Conservation (phyloP, 2,113 vertebrate genomes). For the Chunga burmeisteri region DNA sequence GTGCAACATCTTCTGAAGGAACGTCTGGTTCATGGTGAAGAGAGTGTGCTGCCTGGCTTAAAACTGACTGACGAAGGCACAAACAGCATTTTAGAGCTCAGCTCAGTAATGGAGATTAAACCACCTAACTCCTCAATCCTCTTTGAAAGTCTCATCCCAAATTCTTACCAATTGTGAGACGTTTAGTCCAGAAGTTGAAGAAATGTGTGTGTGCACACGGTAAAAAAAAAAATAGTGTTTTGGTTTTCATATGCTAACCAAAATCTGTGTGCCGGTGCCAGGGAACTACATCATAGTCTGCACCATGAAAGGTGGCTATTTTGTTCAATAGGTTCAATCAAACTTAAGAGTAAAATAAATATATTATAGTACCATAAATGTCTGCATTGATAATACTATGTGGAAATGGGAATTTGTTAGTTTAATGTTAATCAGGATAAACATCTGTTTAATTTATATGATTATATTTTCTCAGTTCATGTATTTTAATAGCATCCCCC, state of each 20-base stretch:
- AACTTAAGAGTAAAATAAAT: conserved; percentile 19
- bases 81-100: not conserved
- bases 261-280: conserved; percentile 16
- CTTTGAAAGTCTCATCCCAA: not conserved
- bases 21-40: not conserved
- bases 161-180: not conserved
- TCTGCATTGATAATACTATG: not conserved
- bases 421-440: conserved; percentile 21
- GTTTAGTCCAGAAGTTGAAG: not conserved
- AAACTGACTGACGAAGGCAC: not conserved
- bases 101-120: not conserved
- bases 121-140: not conserved
- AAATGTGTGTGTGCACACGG: not conserved
- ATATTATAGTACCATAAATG: not conserved
- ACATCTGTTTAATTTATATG: not conserved
- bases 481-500: not conserved
- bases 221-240: conserved; percentile 20
- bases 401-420: conserved; percentile 1
- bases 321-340: conserved; percentile 18
- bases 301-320: conserved; percentile 7
- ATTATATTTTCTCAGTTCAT: not conserved
- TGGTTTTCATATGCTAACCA: not conserved
- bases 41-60: not conserved
- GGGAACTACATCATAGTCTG: conserved; percentile 29
- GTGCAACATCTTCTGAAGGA: not conserved